phyloP scores from a whole-genome alignment of 2,888 invertebrate genomes.

The Deladenus siricidicola region DNA sequence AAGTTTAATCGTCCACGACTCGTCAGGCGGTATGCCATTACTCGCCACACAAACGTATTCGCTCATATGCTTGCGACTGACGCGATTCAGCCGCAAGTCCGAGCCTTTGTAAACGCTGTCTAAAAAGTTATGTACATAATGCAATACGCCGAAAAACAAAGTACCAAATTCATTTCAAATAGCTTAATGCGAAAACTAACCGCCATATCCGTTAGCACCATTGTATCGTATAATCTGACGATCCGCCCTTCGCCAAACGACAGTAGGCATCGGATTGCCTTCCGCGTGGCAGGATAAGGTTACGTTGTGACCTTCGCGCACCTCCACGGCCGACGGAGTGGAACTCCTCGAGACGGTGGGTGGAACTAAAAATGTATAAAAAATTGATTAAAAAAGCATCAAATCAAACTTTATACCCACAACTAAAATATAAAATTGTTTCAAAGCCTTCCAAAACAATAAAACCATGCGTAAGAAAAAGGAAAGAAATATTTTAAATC shows the following conservation, averaged over 20 bases:
- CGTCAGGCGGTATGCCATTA: slow-evolving; percentile 52
- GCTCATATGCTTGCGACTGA: slow-evolving; percentile 50
- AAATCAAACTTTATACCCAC: no score
- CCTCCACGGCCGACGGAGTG: slow-evolving; percentile 82
- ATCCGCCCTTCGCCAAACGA: slow-evolving; percentile 50
- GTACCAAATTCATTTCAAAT: no score
- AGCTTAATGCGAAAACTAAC: slow-evolving; percentile 21
- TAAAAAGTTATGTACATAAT: slow-evolving; percentile 23
- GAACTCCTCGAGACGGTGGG: slow-evolving; percentile 78
- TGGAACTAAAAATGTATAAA: slow-evolving; percentile 66
- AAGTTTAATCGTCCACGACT: slow-evolving; percentile 50
- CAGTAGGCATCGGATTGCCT: slow-evolving; percentile 49
- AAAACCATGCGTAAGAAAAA: background rate
- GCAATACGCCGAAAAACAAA: no score
- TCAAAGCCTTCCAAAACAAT: no score
- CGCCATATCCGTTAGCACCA: slow-evolving; percentile 51
- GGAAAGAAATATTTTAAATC: background rate
- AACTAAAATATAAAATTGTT: no score
- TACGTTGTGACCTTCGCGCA: slow-evolving; percentile 56
- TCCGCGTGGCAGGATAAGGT: slow-evolving; percentile 50
- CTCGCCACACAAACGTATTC: slow-evolving; percentile 52
- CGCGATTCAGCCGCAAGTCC: slow-evolving; percentile 40
- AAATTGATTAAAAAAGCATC: no score
- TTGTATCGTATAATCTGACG: slow-evolving; percentile 51
- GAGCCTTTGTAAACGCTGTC: slow-evolving; percentile 49